Conservation (phyloP, 2,797 vertebrate species). For the Ceryle rudis region DNA sequence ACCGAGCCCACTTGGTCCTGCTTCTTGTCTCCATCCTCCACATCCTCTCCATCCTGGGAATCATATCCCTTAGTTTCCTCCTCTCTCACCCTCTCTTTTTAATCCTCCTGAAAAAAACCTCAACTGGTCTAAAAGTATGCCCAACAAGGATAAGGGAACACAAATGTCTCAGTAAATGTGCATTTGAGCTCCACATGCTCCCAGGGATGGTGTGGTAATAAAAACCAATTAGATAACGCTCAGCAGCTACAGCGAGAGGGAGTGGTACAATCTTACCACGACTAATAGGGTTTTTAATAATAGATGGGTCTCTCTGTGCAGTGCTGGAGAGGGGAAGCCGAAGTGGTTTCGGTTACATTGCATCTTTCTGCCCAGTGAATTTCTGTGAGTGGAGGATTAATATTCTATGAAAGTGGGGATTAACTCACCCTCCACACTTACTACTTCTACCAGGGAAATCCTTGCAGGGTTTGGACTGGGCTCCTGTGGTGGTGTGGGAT, state of each 20-base stretch:
- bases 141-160: constrained; percentile 45
- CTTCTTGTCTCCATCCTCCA: neutral
- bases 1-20: neutral
- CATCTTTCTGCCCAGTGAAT: constrained; percentile 59
- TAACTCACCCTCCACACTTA: neutral
- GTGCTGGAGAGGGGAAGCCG: constrained; percentile 27
- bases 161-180: constrained; percentile 71
- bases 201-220: constrained; percentile 72
- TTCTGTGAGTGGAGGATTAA: constrained; percentile 49
- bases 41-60: neutral
- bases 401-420: constrained; percentile 42
- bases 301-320: constrained; percentile 71
- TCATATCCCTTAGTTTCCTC: neutral
- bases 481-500: neutral
- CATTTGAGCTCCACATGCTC: constrained; percentile 64
- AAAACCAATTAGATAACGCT: constrained; percentile 79
- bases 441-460: neutral
- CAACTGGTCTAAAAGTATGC: constrained; percentile 69
- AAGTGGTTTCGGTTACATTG: constrained; percentile 67
- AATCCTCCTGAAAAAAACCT: constrained; percentile 43
- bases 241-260: constrained; percentile 63
- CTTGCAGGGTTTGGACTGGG: neutral
- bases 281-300: constrained; percentile 82
- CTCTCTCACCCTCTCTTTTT: neutral
- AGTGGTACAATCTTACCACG: constrained; percentile 68